These are phyloP conservation scores for Loxodonta africana DNA, from an alignment of 2,113 vertebrate genomes.

Conservation along the genomic window DNA sequence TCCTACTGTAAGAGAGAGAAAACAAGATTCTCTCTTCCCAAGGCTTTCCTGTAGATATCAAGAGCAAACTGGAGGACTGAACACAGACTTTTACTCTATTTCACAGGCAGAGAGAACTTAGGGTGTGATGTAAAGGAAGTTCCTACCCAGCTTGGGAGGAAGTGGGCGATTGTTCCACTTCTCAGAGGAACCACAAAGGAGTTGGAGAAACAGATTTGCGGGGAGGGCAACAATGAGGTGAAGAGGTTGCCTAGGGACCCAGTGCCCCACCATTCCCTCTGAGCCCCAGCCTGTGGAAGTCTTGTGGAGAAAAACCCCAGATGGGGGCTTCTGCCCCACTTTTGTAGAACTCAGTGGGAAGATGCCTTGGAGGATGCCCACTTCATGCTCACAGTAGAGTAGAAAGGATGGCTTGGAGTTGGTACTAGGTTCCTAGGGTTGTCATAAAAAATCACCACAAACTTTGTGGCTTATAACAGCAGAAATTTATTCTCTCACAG, in stretches of 20 bases:
- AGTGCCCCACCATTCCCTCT: background rate
- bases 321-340: background rate
- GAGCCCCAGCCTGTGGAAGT: background rate
- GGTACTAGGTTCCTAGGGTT: background rate
- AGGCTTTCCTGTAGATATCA: background rate
- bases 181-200: background rate
- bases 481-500: background rate
- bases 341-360: background rate
- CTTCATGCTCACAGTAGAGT: background rate
- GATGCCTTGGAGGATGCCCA: background rate
- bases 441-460: background rate
- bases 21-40: background rate
- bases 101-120: background rate
- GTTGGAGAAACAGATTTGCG: background rate
- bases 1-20: background rate
- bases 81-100: background rate
- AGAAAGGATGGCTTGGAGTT: background rate
- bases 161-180: background rate
- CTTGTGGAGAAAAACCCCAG: background rate
- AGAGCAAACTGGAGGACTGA: background rate
- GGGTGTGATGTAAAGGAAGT: background rate
- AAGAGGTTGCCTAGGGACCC: background rate
- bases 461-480: background rate
- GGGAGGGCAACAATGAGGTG: background rate
- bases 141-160: background rate